Percentiles rank a stretch among this genome's conserved stretches.
phyloP scores from a whole-genome alignment of 2,888 invertebrate species.

The Ennomos fuscantarius region DNA sequence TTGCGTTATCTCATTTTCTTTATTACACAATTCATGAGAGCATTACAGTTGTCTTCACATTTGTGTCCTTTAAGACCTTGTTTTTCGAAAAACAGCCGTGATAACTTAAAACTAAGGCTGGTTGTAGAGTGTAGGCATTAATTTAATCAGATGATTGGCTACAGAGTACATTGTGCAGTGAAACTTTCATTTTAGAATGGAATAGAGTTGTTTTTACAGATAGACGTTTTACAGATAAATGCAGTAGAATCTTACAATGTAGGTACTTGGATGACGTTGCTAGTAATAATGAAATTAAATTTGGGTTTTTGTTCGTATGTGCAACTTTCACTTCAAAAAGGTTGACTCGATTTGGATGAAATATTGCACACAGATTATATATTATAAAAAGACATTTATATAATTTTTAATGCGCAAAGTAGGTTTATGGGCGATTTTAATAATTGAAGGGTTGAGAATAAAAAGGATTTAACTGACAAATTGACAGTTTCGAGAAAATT shows the following conservation, averaged over 20 bases:
- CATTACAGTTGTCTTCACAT: slow-evolving; percentile 22
- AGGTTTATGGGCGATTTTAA: no score
- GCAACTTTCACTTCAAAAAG: not conserved
- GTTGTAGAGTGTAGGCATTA: slow-evolving; percentile 14
- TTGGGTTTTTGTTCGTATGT: no score
- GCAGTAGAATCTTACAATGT: no score
- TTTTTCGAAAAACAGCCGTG: slow-evolving; percentile 9
- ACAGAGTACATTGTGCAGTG: slow-evolving; percentile 14
- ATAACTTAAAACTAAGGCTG: not conserved
- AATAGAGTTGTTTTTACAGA: slow-evolving; percentile 19
- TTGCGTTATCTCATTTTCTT: slow-evolving; percentile 37
- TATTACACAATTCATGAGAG: slow-evolving; percentile 34
- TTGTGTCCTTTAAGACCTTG: slow-evolving; percentile 5
- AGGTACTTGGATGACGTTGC: no score
- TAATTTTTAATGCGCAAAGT: no score
- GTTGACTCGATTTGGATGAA: not conserved
- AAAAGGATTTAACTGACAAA: no score
- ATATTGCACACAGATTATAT: no score
- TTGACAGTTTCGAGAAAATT: no score
- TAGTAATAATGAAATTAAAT: no score
- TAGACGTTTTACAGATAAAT: not conserved
- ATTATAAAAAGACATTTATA: no score
- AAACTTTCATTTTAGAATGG: slow-evolving; percentile 25
- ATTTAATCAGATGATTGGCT: slow-evolving; percentile 46
- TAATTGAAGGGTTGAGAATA: no score